These are phyloP conservation scores for Creontiades dilutus DNA, from an alignment of 2,888 invertebrate species.

Conservation along the genomic window DNA sequence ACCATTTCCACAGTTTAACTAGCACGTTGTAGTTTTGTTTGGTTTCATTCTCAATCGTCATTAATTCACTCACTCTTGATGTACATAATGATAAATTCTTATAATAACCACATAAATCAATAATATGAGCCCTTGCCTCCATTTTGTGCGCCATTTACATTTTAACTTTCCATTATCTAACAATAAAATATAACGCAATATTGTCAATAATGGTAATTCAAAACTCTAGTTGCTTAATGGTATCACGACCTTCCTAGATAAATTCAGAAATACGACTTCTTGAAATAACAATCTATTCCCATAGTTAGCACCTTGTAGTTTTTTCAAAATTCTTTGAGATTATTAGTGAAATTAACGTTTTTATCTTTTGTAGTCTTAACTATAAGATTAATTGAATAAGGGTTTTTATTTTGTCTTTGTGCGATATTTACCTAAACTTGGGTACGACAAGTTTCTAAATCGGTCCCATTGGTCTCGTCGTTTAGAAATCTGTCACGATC, in stretches of 20 bases:
- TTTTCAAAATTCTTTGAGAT: not conserved
- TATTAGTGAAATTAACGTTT: too few species aligned
- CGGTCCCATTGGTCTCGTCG: too few species aligned
- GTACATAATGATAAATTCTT: not conserved
- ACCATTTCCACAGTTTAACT: slow-evolving; percentile 40
- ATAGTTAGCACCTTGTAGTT: not conserved
- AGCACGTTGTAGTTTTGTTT: slow-evolving; percentile 56
- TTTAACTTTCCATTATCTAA: not conserved
- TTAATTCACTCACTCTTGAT: not conserved
- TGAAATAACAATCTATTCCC: slow-evolving; percentile 15
- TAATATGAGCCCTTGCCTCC: not conserved
- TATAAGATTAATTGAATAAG: too few species aligned
- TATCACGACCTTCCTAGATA: not conserved
- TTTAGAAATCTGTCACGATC: too few species aligned
- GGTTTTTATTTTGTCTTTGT: too few species aligned
- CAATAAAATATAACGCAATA: not conserved
- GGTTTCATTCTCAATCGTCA: not conserved
- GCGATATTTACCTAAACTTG: too few species aligned
- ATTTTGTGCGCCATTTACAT: not conserved
- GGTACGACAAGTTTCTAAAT: too few species aligned
- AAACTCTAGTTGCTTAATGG: too few species aligned
- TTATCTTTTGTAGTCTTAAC: too few species aligned
- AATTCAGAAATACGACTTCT: slow-evolving; percentile 71
- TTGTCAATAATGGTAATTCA: not conserved
- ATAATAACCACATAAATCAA: not conserved